Evolutionary conservation across 1,140 invertebrate genomes (phyloP), one percentile per base, ranked within the genome.

Genomic region (Aphelinus atriplicis): DNA sequence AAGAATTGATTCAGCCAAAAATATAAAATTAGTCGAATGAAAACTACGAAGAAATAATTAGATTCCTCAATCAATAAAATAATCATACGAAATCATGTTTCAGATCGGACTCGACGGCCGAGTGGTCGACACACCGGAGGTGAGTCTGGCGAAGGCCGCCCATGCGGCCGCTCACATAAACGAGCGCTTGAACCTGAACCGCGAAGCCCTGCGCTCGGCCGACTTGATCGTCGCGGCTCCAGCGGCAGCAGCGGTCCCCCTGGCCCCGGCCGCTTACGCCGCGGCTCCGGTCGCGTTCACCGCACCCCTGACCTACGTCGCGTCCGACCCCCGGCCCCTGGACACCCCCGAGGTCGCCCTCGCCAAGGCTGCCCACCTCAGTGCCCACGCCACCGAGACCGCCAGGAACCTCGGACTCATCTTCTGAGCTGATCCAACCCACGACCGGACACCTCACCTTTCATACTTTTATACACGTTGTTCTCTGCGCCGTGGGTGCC

Each of bases 341-440:
- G 84, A 85, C 71, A 86, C 84, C 1, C 77, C 80, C 47, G 84
- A 86, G 78, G 86, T 86, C 7, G 89, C 89, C 56, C 86, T 85
- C 2, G 91, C 91, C 43, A 91, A 90, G 77, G 87, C 86, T 0
- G 88, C 89, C 56, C 91, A 92, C 77, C 89, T 87, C 77, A 87
- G 88, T 2, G 89, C 90, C 4, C 88, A 89, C 58, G 85, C 71
- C 0, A 79, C 79, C 57, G 82, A 82, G 47, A 80, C 81, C 3
- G 77, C 68, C 1, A 81, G 78, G 48, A 61, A 61, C 57, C 47
- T 51, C 58, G 65, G 7, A 10, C 45, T 42, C 5, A 45, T 45
- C 60, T 26, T 26, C 26, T 26, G 26, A 26, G 26, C 26, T 26
- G 26, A 26, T 26, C 26, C 26, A 26, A 26, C 26, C 26, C 26